Evolutionary conservation across 1,140 invertebrate species (phyloP).

Genomic region (Papilio aristodemus): DNA sequence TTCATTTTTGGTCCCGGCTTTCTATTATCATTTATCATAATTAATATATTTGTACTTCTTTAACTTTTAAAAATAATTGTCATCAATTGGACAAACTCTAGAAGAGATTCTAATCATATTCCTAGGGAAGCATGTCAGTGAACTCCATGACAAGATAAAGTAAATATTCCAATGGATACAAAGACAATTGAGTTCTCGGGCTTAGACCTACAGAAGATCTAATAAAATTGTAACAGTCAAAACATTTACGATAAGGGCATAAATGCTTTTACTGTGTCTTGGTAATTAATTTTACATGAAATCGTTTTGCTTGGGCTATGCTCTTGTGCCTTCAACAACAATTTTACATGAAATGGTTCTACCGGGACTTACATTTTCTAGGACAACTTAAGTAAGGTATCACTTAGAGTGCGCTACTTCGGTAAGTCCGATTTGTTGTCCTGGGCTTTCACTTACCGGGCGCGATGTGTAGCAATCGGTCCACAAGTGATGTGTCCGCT

Average conservation of each 20-base stretch:
- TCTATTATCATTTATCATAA: background rate
- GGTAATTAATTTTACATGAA: no score
- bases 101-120: background rate
- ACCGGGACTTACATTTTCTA: background rate
- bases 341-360: conserved; percentile 5
- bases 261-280: no score
- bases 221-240: no score
- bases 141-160: no score
- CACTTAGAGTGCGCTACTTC: conserved; percentile 18
- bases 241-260: no score
- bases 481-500: conserved; percentile 33
- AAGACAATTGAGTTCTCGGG: no score
- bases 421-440: conserved; percentile 23
- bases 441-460: conserved; percentile 33
- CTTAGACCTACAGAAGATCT: no score
- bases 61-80: conserved; percentile 11
- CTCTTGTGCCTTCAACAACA: no score
- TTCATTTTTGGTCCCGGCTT: background rate
- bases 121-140: no score
- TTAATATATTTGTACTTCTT: no score
- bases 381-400: background rate
- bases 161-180: no score
- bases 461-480: conserved; percentile 29
- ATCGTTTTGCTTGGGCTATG: no score
- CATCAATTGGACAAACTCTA: background rate